Evolutionary conservation across 2,113 vertebrate genomes (phyloP), one percentile per base, ranked within the genome.

Genomic region (Eidolon helvum): DNA sequence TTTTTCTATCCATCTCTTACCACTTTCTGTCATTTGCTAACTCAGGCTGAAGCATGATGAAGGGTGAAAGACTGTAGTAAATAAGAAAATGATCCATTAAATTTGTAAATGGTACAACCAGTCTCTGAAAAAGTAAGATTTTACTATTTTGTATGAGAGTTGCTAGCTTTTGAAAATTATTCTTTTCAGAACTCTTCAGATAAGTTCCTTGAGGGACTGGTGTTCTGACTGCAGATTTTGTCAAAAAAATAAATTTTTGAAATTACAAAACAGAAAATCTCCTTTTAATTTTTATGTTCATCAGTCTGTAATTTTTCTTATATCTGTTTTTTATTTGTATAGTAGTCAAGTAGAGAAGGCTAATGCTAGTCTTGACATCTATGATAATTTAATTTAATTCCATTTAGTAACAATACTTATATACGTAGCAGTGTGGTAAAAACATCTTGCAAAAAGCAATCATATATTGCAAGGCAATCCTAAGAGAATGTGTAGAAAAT

Each of bases 81-180:
- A 90, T 40, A 45, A 82, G 83, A 95, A 96, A 82, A 92, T 68
- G 22, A 69, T 50, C 10, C 24, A n/a, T 65, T 77, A 92, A 92
- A 94, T 66, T 10, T 50, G 80, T 87, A 68, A 63, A 30, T 59
- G 18, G 16, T 63, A 45, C 71, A 59, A 12, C 19, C 7, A 69
- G 28, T 38, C 79, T 95, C 83, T 91, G 80, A 61, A 79, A 91
- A 94, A 95, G 45, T 53, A 84, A 75, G 48, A 59, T 75, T 78
- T 16, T 59, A 10, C 77, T 77, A 66, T 94, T 91, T 84, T 72
- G 14, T 87, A n/a, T 94, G 77, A 95, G 43, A 35, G 3, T 97
- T 83, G 24, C 24, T 91, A 79, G 10, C 38, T 92, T 97, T 94
- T 50, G 55, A 83, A 93, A 94, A 90, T 79, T 61, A 45, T 90